Base-by-base conservation (phyloP, 2,113 vertebrate genomes). In the Condylura cristata region DNA sequence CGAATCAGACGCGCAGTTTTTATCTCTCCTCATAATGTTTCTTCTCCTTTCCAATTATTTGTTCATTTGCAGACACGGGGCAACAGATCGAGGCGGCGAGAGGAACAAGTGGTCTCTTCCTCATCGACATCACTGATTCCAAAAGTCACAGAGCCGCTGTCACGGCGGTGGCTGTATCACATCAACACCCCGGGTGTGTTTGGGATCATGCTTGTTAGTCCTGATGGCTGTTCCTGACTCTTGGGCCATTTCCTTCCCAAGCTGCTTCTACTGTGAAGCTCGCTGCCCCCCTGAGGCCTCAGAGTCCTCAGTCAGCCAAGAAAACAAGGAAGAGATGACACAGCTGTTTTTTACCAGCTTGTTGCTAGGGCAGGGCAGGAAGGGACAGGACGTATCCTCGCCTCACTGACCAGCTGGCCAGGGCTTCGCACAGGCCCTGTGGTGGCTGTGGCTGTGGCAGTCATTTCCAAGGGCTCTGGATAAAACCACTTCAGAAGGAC, bases 81-180 rank as follows among this genome's bases (percentile, higher is more conserved):
- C 76, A 91, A 93, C 11, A 39, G 48, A 74, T 48, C 14, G 28
- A 71, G 17, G 32, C 37, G 86, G 71, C 28, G 44, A 89, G 80
- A 87, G 8, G 30, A 84, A 89, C 58, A 63, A 86, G 65, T 16
- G 37, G 81, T 51, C 87, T 85, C 44, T 78, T 91, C 95, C 93
- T 84, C 71, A 48, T 80, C 84, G 34, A 86, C 41, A 85, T 39
- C n/a, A 96, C 80, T 95, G 94, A 96, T 78, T 32, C 17, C 32
- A 82, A 89, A 89, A 81, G 26, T 6, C 66, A 91, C 90, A 76
- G 41, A 92, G 66, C 81, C n/a, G 61, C 39, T 34, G 66, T 56
- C 89, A 68, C 63, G 13, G 66, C 46, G 22, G 76, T 32, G 34
- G 14, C 56, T 88, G 1, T 10, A 60, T 34, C 46, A 75, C 92